phyloP scores from a whole-genome alignment of 2,113 vertebrate species.

The Actenoides hombroni region DNA sequence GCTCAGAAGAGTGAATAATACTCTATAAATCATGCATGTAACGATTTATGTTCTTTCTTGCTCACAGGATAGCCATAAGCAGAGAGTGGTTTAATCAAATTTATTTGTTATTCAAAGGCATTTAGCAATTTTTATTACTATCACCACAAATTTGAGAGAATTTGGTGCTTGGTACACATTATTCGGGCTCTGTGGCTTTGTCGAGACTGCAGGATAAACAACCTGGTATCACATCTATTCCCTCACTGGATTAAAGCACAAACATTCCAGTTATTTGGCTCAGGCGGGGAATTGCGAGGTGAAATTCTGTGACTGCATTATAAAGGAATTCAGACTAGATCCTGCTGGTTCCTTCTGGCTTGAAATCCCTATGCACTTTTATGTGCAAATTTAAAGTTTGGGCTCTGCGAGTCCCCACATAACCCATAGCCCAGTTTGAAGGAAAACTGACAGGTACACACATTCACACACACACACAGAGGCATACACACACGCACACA shows the following conservation, averaged over 20 bases:
- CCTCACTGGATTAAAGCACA: constrained; percentile 35
- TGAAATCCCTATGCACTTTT: constrained; percentile 57
- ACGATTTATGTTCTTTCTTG: constrained; percentile 36
- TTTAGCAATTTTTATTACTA: constrained; percentile 50
- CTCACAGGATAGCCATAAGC: constrained; percentile 51
- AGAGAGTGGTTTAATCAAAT: constrained; percentile 52
- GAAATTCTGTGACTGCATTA: background rate
- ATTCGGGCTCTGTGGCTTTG: constrained; percentile 6
- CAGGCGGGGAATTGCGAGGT: background rate
- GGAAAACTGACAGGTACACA: background rate
- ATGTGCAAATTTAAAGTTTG: constrained; percentile 32
- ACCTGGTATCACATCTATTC: background rate
- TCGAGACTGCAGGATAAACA: constrained; percentile 28
- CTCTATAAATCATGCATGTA: constrained; percentile 60
- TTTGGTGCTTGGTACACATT: constrained; percentile 7
- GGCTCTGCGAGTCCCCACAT: background rate
- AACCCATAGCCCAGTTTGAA: background rate
- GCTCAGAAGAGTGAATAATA: constrained; percentile 29
- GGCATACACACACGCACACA: too few species aligned
- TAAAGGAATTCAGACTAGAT: background rate
- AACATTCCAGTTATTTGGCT: constrained; percentile 26
- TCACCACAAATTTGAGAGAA: constrained; percentile 6
- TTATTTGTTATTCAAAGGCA: constrained; percentile 57
- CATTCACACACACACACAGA: background rate
- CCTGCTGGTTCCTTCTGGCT: constrained; percentile 31